Conservation (phyloP, 2,113 vertebrate genomes). For the Oreotragus oreotragus region DNA sequence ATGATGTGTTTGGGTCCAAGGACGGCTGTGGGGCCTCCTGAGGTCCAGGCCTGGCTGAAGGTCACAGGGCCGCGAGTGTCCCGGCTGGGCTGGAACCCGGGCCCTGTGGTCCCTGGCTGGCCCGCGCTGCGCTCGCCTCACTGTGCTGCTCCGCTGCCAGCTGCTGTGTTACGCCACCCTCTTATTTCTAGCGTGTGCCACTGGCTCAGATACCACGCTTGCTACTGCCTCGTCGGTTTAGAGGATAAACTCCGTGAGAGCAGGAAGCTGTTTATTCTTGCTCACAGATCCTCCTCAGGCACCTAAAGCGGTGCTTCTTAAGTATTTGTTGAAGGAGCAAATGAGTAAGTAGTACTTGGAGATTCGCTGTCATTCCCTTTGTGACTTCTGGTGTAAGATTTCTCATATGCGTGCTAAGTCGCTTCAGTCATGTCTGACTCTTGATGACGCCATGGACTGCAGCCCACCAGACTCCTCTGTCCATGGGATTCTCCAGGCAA, state of each 20-base stretch:
- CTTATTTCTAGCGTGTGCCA: not conserved
- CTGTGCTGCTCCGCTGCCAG: not conserved
- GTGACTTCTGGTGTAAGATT: not conserved
- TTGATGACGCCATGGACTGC: not conserved
- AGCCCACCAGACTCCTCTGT: not conserved
- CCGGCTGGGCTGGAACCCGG: not conserved
- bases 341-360: not conserved
- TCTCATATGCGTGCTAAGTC: not conserved
- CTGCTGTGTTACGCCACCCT: too few species aligned
- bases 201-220: too few species aligned
- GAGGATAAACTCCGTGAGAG: not conserved
- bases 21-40: not conserved
- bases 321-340: not conserved
- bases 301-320: not conserved
- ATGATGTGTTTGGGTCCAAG: not conserved
- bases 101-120: not conserved
- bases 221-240: not conserved
- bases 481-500: not conserved
- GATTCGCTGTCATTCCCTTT: not conserved
- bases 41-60: too few species aligned
- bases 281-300: not conserved
- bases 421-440: not conserved
- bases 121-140: accelerated
- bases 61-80: not conserved
- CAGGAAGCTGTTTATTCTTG: not conserved